phyloP scores from a whole-genome alignment of 2,888 invertebrate species.

The Psylliodes chrysocephalus region DNA sequence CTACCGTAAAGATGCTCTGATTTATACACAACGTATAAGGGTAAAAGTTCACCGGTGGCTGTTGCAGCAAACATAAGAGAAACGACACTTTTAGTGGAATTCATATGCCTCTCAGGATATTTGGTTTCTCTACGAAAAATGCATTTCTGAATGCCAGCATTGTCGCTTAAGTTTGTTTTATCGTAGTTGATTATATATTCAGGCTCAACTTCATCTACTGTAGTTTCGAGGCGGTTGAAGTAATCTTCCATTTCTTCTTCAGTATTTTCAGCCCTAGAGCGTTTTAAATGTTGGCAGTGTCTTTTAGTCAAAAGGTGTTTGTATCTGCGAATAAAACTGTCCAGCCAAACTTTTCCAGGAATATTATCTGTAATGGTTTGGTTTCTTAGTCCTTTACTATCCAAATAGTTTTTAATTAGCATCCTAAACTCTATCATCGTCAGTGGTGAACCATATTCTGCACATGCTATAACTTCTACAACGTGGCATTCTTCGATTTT shows the following conservation, averaged over 20 bases:
- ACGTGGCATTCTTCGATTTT: no score
- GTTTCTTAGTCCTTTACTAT: no score
- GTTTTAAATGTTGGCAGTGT: not conserved
- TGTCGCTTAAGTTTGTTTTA: constrained; percentile 38
- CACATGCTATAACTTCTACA: no score
- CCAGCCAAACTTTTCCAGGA: not conserved
- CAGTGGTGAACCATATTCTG: no score
- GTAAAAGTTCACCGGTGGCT: no score
- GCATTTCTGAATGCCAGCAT: constrained; percentile 30
- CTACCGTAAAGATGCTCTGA: no score
- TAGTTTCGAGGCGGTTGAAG: constrained; percentile 8
- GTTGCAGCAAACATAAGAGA: no score
- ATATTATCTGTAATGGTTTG: constrained; percentile 5
- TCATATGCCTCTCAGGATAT: no score
- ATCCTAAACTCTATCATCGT: no score
- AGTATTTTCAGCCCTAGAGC: not conserved
- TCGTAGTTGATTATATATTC: constrained; percentile 33
- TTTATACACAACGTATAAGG: no score
- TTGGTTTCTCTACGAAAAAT: constrained; percentile 34
- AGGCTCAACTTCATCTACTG: constrained; percentile 11
- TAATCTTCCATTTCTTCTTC: constrained; percentile 24
- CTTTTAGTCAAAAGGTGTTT: not conserved
- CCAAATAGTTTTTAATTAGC: no score
- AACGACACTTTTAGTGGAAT: no score
- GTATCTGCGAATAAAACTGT: constrained; percentile 1